Conservation (phyloP, 1,140 invertebrate genomes). For the Scaptodrosophila lebanonensis region DNA sequence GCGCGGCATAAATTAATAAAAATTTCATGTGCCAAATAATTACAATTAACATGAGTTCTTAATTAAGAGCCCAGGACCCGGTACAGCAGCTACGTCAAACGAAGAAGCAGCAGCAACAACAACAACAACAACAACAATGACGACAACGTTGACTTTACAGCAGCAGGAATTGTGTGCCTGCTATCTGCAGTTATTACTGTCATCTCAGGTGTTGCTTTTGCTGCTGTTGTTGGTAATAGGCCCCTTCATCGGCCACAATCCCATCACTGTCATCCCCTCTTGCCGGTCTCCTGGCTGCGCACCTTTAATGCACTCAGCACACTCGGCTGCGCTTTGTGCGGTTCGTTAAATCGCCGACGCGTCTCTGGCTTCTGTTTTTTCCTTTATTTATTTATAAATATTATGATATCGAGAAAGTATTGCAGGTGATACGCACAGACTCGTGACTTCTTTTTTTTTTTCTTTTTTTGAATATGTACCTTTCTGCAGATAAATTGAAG, state of each 20-base stretch:
- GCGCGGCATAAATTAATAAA: slow-evolving; percentile 76
- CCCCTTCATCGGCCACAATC: slow-evolving; percentile 60
- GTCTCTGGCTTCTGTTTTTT: slow-evolving; percentile 12
- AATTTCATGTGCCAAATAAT: slow-evolving; percentile 77
- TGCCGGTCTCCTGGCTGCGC: slow-evolving; percentile 27
- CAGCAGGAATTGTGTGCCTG: too few species aligned
- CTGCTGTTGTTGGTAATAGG: slow-evolving; percentile 69
- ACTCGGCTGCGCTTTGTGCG: slow-evolving; percentile 68
- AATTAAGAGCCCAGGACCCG: slow-evolving; percentile 72
- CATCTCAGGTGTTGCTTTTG: slow-evolving; percentile 42
- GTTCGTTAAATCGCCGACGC: slow-evolving; percentile 65
- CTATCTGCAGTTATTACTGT: too few species aligned
- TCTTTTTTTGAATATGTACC: too few species aligned
- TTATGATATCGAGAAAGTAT: too few species aligned
- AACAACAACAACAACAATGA: background rate
- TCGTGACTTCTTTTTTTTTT: too few species aligned
- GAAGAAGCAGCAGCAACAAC: background rate
- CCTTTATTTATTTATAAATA: too few species aligned
- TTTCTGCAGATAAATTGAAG: too few species aligned
- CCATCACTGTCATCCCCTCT: slow-evolving; percentile 5
- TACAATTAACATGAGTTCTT: slow-evolving; percentile 77
- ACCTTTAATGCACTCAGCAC: slow-evolving; percentile 73
- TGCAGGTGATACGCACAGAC: too few species aligned
- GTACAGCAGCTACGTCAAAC: too few species aligned
- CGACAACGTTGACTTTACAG: too few species aligned